Evolutionary conservation across 2,113 vertebrate species (phyloP).

Genomic region (Microtus montanus): DNA sequence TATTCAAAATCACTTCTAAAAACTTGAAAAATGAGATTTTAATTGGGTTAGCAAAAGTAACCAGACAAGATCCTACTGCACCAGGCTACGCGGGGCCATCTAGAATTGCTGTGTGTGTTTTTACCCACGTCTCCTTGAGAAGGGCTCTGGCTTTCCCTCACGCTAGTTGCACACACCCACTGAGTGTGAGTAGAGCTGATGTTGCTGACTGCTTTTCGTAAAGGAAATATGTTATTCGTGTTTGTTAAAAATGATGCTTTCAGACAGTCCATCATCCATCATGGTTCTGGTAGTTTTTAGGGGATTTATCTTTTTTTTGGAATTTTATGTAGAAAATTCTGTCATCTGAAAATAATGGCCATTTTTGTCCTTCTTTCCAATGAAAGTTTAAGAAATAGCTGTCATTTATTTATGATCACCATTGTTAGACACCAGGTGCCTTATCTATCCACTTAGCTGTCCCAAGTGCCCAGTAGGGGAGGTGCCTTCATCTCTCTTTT

Average conservation of each 20-base stretch:
- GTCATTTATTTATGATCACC: background rate
- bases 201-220: slow-evolving; percentile 42
- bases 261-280: slow-evolving; percentile 13
- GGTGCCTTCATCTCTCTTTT: background rate
- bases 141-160: background rate
- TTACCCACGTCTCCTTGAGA: background rate
- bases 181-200: background rate
- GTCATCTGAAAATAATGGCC: background rate
- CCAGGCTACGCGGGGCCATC: background rate
- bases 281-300: background rate
- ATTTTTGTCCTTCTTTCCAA: slow-evolving; percentile 35
- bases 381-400: background rate
- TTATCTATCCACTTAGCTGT: background rate
- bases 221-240: slow-evolving; percentile 22
- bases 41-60: slow-evolving; percentile 38
- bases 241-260: slow-evolving; percentile 34
- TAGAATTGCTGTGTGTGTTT: background rate
- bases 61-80: background rate
- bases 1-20: slow-evolving; percentile 37
- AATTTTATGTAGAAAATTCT: background rate
- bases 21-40: slow-evolving; percentile 29
- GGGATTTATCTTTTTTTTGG: background rate
- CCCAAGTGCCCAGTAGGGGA: background rate
- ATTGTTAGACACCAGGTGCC: background rate
- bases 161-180: background rate